phyloP scores from a whole-genome alignment of 2,888 invertebrate species.

The Leptopilina syphax region DNA sequence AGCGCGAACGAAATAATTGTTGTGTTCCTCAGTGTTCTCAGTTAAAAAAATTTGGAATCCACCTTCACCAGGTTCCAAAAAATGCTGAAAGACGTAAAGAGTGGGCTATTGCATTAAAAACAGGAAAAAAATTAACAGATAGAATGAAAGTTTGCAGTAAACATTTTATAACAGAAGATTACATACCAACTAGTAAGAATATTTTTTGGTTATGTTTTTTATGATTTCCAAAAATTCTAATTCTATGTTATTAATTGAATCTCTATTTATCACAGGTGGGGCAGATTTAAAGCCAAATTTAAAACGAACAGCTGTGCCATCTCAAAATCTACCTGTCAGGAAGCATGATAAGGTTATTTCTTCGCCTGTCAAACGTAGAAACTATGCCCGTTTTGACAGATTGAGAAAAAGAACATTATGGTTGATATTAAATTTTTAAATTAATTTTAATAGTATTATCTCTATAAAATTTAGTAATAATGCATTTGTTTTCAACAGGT shows the following conservation, averaged over 20 bases:
- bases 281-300: not conserved
- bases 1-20: not conserved
- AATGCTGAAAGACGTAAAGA: not conserved
- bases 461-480: not conserved
- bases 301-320: constrained; percentile 20
- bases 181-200: not conserved
- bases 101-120: not conserved
- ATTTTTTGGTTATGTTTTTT: not conserved
- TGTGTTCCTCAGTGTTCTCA: not conserved
- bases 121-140: not conserved
- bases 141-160: not conserved
- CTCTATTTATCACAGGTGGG: not conserved
- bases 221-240: not conserved
- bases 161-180: not conserved
- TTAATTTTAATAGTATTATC: not conserved
- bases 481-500: not conserved
- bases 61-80: constrained; percentile 9
- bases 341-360: not conserved
- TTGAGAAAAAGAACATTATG: not conserved
- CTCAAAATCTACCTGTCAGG: constrained; percentile 3
- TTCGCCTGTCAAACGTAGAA: constrained; percentile 22
- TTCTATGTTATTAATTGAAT: constrained; percentile 1
- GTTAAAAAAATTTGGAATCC: not conserved
- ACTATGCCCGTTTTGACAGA: not conserved
- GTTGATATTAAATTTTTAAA: not conserved